These are phyloP conservation scores for Drosophila subquinaria DNA, from an alignment of 2,888 invertebrate species.

Conservation along the genomic window DNA sequence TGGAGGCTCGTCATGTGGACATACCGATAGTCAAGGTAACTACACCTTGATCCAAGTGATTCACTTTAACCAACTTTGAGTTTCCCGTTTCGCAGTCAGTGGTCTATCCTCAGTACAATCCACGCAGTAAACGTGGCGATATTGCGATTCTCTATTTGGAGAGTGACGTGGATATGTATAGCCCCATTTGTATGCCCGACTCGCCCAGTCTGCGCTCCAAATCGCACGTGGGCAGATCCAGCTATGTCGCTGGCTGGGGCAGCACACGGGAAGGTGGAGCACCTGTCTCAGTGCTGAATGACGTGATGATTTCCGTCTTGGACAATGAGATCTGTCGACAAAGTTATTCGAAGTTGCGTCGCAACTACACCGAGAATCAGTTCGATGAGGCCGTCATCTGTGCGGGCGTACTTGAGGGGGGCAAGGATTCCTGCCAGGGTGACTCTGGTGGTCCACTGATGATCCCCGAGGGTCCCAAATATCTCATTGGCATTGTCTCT, in stretches of 20 bases:
- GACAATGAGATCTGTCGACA: slow-evolving; percentile 87
- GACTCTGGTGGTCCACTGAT: slow-evolving; percentile 86
- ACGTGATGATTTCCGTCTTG: slow-evolving; percentile 90
- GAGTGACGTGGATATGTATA: slow-evolving; percentile 87
- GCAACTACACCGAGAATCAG: slow-evolving; percentile 76
- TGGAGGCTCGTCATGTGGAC: slow-evolving; percentile 87
- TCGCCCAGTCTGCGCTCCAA: slow-evolving; percentile 86
- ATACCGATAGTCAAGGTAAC: slow-evolving; percentile 87
- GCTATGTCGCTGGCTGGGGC: slow-evolving; percentile 90
- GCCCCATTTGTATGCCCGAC: slow-evolving; percentile 92
- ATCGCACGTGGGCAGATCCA: slow-evolving; percentile 87
- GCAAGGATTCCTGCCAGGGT: slow-evolving; percentile 85
- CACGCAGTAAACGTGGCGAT: slow-evolving; percentile 89
- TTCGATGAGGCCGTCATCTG: slow-evolving; percentile 83
- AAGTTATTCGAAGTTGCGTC: slow-evolving; percentile 73
- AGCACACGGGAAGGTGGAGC: slow-evolving; percentile 87
- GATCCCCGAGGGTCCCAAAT: slow-evolving; percentile 82
- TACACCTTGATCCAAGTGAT: background rate
- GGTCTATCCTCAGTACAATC: slow-evolving; percentile 76
- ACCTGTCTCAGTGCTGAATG: slow-evolving; percentile 88
- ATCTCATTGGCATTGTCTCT: slow-evolving; percentile 89
- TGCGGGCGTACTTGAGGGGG: slow-evolving; percentile 82
- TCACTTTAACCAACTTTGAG: background rate
- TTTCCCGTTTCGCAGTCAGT: slow-evolving; percentile 53
- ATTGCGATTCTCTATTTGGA: slow-evolving; percentile 91